Conservation (phyloP, 1,140 invertebrate species). For the Hylyphantes graminicola region DNA sequence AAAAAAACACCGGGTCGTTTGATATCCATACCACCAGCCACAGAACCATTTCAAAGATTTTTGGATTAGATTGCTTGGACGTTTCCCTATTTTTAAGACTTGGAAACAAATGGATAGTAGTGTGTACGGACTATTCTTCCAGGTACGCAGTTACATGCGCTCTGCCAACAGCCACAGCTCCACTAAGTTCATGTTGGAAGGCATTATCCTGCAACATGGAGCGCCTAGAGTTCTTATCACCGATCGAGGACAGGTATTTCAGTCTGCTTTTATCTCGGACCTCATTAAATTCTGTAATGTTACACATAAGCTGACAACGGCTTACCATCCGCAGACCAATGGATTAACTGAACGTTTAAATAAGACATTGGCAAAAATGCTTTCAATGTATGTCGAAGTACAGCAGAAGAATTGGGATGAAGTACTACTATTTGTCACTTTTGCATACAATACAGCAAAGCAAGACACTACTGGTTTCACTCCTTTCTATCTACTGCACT, state of each 20-base stretch:
- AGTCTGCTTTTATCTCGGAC: not conserved
- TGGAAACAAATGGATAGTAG: slow-evolving; percentile 3
- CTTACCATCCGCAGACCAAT: slow-evolving; percentile 10
- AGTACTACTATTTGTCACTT: not conserved
- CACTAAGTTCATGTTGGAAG: not conserved
- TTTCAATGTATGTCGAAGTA: slow-evolving; percentile 17
- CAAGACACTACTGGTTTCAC: not conserved
- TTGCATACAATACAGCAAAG: not conserved
- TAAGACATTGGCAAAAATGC: not conserved
- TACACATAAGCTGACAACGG: not conserved
- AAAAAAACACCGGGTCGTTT: not conserved
- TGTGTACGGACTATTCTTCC: not conserved
- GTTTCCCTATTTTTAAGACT: not conserved
- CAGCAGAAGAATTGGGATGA: not conserved
- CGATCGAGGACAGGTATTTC: slow-evolving; percentile 1
- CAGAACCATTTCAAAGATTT: not conserved
- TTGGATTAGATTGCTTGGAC: not conserved
- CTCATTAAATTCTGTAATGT: not conserved
- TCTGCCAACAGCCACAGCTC: not conserved
- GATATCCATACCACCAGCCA: slow-evolving; percentile 5
- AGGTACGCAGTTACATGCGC: not conserved
- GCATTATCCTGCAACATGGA: not conserved
- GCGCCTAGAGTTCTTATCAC: not conserved
- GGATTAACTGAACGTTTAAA: not conserved
- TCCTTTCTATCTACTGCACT: not conserved